Percentiles rank a stretch among this genome's conserved stretches.
Conservation (phyloP, 2,888 invertebrate genomes). For the Sminthurinus aureus region DNA sequence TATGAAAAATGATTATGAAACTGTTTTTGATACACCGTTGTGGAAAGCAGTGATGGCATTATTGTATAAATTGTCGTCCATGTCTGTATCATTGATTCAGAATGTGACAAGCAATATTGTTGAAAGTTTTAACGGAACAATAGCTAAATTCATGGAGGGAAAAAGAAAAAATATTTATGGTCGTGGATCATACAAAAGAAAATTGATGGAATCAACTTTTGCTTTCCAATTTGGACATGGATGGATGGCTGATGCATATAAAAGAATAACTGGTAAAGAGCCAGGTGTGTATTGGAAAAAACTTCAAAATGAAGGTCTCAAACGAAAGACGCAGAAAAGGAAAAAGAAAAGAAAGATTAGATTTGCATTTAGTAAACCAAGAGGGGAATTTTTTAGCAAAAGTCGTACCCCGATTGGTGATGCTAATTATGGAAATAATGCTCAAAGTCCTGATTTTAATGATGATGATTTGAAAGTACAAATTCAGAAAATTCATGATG, state of each 20-base stretch:
- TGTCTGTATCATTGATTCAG: neutral
- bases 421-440: neutral
- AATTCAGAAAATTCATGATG: no score
- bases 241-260: neutral
- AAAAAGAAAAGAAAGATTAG: neutral
- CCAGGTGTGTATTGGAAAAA: neutral
- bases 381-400: neutral
- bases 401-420: neutral
- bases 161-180: neutral
- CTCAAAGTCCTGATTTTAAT: neutral
- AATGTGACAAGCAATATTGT: neutral
- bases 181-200: neutral
- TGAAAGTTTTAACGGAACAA: constrained; percentile 1
- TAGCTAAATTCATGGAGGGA: neutral
- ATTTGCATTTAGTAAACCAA: no score
- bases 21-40: neutral
- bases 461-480: no score
- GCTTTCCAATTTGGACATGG: neutral
- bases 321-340: neutral
- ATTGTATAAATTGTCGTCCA: neutral
- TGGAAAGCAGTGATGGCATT: neutral
- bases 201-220: neutral
- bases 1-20: neutral
- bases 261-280: neutral
- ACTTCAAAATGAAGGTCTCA: neutral